Evolutionary conservation across 2,113 vertebrate species (phyloP), one percentile per base, ranked within the genome.

Genomic region (Dicentrarchus labrax): DNA sequence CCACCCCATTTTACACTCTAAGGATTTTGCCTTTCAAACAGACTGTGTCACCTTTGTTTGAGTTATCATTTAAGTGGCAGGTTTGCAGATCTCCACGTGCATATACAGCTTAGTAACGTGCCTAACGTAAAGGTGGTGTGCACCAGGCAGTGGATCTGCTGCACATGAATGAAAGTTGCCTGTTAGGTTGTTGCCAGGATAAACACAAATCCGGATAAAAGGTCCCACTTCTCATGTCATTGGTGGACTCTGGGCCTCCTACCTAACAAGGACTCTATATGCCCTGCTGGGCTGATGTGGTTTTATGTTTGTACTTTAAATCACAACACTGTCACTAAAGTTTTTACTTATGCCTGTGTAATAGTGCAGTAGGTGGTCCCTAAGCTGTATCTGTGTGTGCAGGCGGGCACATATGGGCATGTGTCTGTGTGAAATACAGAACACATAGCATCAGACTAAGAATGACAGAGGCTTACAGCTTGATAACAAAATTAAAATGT

Each of bases 131-230:
- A 71, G 53, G 6, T 61, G 68, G 73, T 61, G 60, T 70, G 65
- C 65, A 75, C 10, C 61, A 71, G 50, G 54, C 80, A 24, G 22
- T 39, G 65, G 77, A 69, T 89, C 81, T 82, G 70, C 50, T 50
- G 38, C 41, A 21, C 65, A 64, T 85, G 71, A 85, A 83, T 89
- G 81, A 80, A 86, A 87, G 64, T 76, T 76, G 39, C n/a, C 22
- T 38, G 24, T 61, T 54, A 67, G 43, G 13, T 79, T 72, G 69
- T 67, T 82, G 69, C 79, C 39, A 73, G 70, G 61, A 91, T 89
- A 51, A 82, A 64, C 67, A 59, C 54, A 71, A 62, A 83, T 75
- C 70, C 70, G 59, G 62, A 82, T 54, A 67, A 81, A 84, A 85
- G 41, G 48, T 78, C 59, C 16, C 45, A 57, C 68, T 67, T 72